phyloP scores from a whole-genome alignment of 2,113 vertebrate genomes.

The Scophthalmus maximus region DNA sequence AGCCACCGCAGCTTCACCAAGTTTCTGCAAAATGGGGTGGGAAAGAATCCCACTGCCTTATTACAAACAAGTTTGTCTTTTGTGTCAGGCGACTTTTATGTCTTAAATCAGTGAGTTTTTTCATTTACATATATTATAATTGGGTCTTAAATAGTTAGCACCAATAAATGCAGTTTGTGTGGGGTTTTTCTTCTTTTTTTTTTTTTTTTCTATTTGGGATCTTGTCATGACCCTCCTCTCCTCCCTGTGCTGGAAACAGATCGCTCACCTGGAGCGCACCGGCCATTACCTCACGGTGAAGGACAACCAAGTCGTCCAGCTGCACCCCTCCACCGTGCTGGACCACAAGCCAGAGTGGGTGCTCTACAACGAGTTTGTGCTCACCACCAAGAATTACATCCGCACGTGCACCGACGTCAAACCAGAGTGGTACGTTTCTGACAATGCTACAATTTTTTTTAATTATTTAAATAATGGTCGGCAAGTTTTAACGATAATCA shows the following conservation, averaged over 20 bases:
- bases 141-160: background rate
- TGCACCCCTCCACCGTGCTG: constrained; percentile 96
- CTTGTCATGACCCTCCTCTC: background rate
- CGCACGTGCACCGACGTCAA: constrained; percentile 97
- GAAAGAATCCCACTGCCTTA: background rate
- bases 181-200: background rate
- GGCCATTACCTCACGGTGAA: constrained; percentile 97
- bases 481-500: background rate
- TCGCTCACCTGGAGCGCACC: constrained; percentile 95
- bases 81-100: constrained; percentile 6
- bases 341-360: constrained; percentile 99
- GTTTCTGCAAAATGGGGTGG: constrained; percentile 15
- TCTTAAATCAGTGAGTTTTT: constrained; percentile 1
- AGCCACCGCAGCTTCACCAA: constrained; percentile 60
- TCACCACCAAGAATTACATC: constrained; percentile 98
- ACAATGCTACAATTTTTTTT: background rate
- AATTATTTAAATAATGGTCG: no score
- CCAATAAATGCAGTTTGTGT: accelerated
- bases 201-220: background rate
- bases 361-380: constrained; percentile 97
- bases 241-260: constrained; percentile 73
- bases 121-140: constrained; percentile 6
- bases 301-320: constrained; percentile 98
- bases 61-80: constrained; percentile 21
- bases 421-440: constrained; percentile 90